A percentile compares a stretch with the other conserved stretches of the same genome.
phyloP scores from a whole-genome alignment of 2,113 vertebrate species.

The Coptodon bakossiorum region DNA sequence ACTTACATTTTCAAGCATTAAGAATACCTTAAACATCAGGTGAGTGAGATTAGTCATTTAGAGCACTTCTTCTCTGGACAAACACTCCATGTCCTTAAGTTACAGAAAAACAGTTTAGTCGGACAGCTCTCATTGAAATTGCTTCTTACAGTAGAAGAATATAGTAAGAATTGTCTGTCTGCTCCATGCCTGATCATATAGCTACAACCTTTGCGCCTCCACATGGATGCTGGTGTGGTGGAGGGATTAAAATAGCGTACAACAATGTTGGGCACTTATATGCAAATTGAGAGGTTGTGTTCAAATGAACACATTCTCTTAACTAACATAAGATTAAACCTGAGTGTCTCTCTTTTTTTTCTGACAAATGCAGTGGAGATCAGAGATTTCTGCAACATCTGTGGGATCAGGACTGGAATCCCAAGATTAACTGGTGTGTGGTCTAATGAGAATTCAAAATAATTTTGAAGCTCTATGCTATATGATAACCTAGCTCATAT shows the following conservation, averaged over 20 bases:
- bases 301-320: background rate
- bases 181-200: background rate
- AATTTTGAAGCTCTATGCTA: background rate
- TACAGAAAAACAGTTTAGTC: background rate
- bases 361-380: background rate
- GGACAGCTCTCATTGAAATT: background rate
- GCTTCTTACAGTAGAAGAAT: background rate
- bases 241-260: background rate
- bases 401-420: background rate
- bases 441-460: background rate
- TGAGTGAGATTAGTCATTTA: background rate
- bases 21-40: background rate
- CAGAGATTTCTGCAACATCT: background rate
- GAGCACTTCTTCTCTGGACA: background rate
- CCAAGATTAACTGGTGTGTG: background rate
- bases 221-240: background rate
- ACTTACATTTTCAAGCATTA: background rate
- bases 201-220: background rate
- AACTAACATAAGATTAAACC: background rate
- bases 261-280: background rate
- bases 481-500: background rate
- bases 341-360: background rate
- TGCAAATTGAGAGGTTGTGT: background rate
- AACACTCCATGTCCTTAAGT: background rate
- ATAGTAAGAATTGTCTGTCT: background rate